Percentiles rank a stretch among this genome's conserved stretches.
phyloP scores from a whole-genome alignment of 2,888 invertebrate genomes.

The Papilio protenor region DNA sequence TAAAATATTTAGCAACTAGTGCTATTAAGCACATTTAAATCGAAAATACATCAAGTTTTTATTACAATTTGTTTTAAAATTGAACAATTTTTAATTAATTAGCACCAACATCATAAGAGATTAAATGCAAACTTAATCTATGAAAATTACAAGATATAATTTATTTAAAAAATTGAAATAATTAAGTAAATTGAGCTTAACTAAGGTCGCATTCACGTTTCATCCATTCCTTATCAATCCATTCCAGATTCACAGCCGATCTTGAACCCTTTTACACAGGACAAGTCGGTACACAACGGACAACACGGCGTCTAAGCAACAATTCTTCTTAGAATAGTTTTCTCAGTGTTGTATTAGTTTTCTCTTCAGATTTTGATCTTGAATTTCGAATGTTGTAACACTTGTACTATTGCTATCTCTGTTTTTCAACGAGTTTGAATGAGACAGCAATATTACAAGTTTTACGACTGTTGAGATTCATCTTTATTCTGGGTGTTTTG shows the following conservation, averaged over 20 bases:
- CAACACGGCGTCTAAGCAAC: slow-evolving; percentile 62
- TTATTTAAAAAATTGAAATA: no score
- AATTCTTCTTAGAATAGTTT: slow-evolving; percentile 62
- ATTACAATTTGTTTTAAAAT: no score
- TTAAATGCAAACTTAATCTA: no score
- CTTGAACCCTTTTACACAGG: slow-evolving; percentile 78
- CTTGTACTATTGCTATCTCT: background rate
- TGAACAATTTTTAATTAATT: no score
- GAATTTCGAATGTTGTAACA: background rate
- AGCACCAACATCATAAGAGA: no score
- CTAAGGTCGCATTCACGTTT: slow-evolving; percentile 25
- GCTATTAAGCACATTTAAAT: no score
- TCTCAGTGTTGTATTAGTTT: slow-evolving; percentile 59
- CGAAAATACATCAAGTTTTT: no score
- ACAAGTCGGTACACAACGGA: slow-evolving; percentile 75
- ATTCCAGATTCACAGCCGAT: slow-evolving; percentile 57
- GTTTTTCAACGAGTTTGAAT: background rate
- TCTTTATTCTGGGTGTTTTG: slow-evolving; percentile 14
- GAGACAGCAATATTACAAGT: background rate
- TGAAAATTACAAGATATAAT: no score
- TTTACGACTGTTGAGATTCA: background rate
- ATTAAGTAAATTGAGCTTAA: no score
- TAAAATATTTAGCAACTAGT: no score
- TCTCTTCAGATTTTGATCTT: slow-evolving; percentile 1
- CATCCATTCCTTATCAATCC: slow-evolving; percentile 29